Evolutionary conservation across 23 tunicate species (phyloP), one percentile per base, ranked within the genome.

Genomic region (Ascidia mentula): DNA sequence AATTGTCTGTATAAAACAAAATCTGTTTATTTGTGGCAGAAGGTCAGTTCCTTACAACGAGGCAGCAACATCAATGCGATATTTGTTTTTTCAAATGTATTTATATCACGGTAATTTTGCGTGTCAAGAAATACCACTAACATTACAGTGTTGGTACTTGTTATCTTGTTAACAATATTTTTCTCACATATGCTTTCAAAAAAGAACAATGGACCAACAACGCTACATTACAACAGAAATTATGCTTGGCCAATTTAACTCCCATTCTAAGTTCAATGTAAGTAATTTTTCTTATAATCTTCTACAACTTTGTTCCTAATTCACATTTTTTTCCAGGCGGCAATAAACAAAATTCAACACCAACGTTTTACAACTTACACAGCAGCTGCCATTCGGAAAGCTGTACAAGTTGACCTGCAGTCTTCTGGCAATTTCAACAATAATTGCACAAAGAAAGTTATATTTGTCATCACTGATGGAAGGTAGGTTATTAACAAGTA

Each of bases 291-390:
- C 4, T 34, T 70, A 32, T 20, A 15, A 18, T 45, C 18, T 45
- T 45, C 18, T 17, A 45, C 17, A 45, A 45, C 60, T 45, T 45
- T 45, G n/a, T n/a, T n/a, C n/a, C n/a, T n/a, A n/a, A n/a, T n/a
- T n/a, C n/a, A n/a, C n/a, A n/a, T n/a, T n/a, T 3, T 53, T 9
- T 28, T 9, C 13, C 85, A 81, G 85, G 36, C n/a, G 13, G 85
- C 85, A 15, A 30, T 72, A 26, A 72, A 74, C 24, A 32, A 36
- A 4, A 82, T 82, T 36, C 72, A 46, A 6, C 86, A 74, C n/a
- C 79, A 82, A 8, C 79, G 86, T 15, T 82, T 45, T 45, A 82
- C 86, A 38, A 82, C 86, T 31, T 82, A 36, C 72, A 82, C 86
- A 5, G 86, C 86, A 31, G 79, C 45, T 40, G 86, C 86, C 0